Percentiles rank a stretch among this genome's conserved stretches.
These are phyloP conservation scores for Sebastes matsubarae DNA, from an alignment of 2,797 vertebrate genomes.

Conservation along the genomic window DNA sequence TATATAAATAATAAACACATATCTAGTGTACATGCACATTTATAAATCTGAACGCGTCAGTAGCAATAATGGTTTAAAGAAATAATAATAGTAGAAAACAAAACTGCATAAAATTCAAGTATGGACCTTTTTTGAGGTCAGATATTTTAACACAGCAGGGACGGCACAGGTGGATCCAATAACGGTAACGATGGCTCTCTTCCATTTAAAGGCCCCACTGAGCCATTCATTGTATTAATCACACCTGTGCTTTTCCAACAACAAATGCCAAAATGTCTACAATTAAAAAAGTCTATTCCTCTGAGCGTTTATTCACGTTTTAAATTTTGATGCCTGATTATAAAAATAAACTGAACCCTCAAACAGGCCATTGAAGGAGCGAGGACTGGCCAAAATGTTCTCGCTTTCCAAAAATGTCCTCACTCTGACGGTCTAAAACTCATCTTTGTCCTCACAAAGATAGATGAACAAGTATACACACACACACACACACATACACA, in stretches of 20 bases:
- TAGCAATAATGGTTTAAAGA: no score
- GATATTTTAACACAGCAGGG: neutral
- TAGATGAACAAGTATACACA: neutral
- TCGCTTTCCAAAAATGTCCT: neutral
- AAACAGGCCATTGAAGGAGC: neutral
- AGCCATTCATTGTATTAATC: neutral
- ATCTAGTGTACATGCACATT: no score
- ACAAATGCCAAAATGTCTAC: neutral
- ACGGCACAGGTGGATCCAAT: neutral
- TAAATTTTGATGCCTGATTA: neutral
- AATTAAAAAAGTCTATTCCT: neutral
- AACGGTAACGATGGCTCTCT: neutral
- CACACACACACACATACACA: neutral
- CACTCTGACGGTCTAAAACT: neutral
- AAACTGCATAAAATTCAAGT: no score
- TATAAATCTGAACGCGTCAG: no score
- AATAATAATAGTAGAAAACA: no score
- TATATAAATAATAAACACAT: no score
- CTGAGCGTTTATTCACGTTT: neutral
- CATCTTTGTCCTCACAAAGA: neutral
- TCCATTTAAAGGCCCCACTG: neutral
- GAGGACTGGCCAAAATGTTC: neutral
- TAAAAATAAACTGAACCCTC: neutral
- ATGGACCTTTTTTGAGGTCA: neutral
- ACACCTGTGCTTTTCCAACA: neutral